Conservation (phyloP, 2,797 vertebrate genomes). For the Hyperoplus immaculatus region DNA sequence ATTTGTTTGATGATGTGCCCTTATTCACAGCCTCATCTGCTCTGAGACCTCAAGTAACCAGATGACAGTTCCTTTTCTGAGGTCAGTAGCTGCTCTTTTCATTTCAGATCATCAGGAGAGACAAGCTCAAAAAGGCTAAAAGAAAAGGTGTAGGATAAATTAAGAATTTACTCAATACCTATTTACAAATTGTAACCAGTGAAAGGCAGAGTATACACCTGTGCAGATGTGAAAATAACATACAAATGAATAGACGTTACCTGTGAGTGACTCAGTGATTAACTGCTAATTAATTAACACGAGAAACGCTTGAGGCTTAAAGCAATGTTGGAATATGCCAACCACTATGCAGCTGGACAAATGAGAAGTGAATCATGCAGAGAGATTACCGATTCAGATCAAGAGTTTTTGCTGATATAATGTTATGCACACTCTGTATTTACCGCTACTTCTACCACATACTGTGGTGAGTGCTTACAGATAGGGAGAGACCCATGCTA, state of each 20-base stretch:
- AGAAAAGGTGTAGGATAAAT: conserved; percentile 1
- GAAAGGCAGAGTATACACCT: background rate
- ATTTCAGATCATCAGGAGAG: conserved; percentile 12
- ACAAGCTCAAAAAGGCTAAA: conserved; percentile 23
- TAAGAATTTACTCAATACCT: no score
- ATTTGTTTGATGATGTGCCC: conserved; percentile 26
- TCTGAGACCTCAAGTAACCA: conserved; percentile 18
- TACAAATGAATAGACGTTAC: background rate
- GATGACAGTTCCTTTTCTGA: background rate
- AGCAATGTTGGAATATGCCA: background rate
- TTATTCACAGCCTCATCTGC: conserved; percentile 23
- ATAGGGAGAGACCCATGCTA: background rate
- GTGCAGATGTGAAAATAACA: background rate
- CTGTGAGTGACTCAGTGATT: background rate
- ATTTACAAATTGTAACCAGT: background rate
- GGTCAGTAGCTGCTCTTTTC: conserved; percentile 38
- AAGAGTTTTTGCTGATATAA: conserved; percentile 1
- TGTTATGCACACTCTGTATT: background rate
- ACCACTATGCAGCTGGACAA: background rate
- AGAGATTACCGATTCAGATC: background rate
- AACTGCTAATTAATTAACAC: background rate
- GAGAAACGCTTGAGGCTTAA: background rate
- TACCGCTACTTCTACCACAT: background rate
- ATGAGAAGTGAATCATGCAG: background rate
- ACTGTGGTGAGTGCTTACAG: background rate